A percentile compares a stretch with the other conserved stretches of the same genome.
These are phyloP conservation scores for Sebastes hopkinsi DNA, from an alignment of 2,797 vertebrate species.

Conservation along the genomic window DNA sequence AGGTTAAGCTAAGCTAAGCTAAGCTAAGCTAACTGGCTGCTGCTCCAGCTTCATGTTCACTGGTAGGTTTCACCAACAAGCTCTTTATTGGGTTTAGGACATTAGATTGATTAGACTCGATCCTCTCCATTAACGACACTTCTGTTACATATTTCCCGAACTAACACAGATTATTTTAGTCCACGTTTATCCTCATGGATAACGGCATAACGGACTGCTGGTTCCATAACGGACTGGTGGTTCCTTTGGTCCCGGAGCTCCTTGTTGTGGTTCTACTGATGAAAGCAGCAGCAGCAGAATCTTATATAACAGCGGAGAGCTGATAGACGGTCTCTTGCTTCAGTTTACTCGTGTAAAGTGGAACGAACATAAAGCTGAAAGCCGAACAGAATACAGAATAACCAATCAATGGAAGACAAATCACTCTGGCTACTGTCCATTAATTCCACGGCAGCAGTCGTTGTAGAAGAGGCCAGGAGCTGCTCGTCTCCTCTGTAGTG, in stretches of 20 bases:
- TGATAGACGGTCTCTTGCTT: neutral
- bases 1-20: too few species aligned
- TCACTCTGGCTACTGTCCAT: slow-evolving; percentile 38
- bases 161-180: neutral
- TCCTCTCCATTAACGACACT: too few species aligned
- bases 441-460: slow-evolving; percentile 12
- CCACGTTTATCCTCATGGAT: neutral
- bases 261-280: neutral
- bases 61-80: neutral
- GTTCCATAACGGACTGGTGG: fast-evolving
- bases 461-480: slow-evolving; percentile 3
- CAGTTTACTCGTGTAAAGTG: neutral
- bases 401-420: slow-evolving; percentile 56
- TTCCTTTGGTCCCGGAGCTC: neutral
- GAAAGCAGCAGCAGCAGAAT: neutral
- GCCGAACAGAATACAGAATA: slow-evolving; percentile 30
- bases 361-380: slow-evolving; percentile 16
- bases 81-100: neutral
- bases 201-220: neutral
- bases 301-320: neutral
- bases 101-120: neutral
- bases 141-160: neutral
- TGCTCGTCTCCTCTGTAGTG: neutral
- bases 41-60: neutral
- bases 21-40: neutral